A percentile compares a stretch with the other conserved stretches of the same genome.
phyloP scores from a whole-genome alignment of 1,140 invertebrate genomes.

The Temnothorax longispinosus region DNA sequence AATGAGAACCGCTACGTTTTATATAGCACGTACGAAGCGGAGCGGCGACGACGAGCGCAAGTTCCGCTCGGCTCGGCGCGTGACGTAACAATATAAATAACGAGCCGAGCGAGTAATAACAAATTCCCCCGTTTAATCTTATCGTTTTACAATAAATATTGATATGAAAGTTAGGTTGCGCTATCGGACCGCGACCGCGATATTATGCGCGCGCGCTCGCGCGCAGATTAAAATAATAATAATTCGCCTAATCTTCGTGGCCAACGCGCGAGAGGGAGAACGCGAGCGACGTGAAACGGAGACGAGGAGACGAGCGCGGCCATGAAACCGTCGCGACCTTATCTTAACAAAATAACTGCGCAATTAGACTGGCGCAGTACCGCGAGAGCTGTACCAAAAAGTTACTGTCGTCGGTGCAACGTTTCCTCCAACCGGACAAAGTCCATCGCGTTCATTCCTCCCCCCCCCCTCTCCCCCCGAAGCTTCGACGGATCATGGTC shows the following conservation, averaged over 20 bases:
- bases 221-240: conserved; percentile 72
- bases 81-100: conserved; percentile 84
- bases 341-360: conserved; percentile 79
- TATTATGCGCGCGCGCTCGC: conserved; percentile 59
- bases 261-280: conserved; percentile 14
- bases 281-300: neutral
- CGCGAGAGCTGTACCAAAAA: conserved; percentile 46
- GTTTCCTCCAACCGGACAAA: neutral
- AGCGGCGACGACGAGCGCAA: conserved; percentile 52
- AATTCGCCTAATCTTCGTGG: conserved; percentile 78
- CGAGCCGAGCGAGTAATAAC: conserved; percentile 73
- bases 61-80: conserved; percentile 60
- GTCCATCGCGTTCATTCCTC: neutral
- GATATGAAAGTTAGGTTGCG: conserved; percentile 80
- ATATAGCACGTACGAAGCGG: conserved; percentile 74
- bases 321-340: conserved; percentile 63
- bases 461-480: too few relatives aligned
- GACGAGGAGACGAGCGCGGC: conserved; percentile 30
- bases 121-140: conserved; percentile 81
- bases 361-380: conserved; percentile 71
- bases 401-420: conserved; percentile 44
- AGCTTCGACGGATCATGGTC: neutral
- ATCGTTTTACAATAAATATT: conserved; percentile 83
- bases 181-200: conserved; percentile 72
- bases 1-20: conserved; percentile 78